Evolutionary conservation across 1,140 invertebrate species (phyloP), one percentile per base, ranked within the genome.

Genomic region (Cydia pomonella): DNA sequence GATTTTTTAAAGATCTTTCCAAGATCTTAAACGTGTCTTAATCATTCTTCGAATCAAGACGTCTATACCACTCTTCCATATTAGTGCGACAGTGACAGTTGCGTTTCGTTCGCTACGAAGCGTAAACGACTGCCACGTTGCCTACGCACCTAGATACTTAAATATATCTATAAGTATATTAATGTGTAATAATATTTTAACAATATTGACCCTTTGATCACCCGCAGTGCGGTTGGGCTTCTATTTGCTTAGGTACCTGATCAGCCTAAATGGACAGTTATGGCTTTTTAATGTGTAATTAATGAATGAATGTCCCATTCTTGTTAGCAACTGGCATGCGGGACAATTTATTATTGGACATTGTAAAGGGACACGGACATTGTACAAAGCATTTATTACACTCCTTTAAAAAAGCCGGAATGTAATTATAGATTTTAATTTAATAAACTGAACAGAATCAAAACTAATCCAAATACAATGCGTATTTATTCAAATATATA

Each of bases 271-370:
- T 33, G 64, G 64, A 33, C 27, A 38, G 64, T 69, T 69, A 69
- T 69, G 64, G 64, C 64, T 69, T 69, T 69, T 69, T 69, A 69
- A 69, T 69, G 25, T 18, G 27, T 33, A 18, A 29, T 69, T 59
- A 59, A 59, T 59, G 18, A 69, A 69, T 69, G n/a, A 33, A 18
- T 69, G 64, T 69, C 64, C 64, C 64, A 69, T 69, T 33, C 16
- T 9, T 38, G 13, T 69, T 18, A 33, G n/a, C 23, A 33, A 64
- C 27, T 33, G 63, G 13, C 18, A 33, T 29, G 27, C 27, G 64
- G 64, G 64, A 69, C 64, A 38, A 69, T 69, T 69, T 69, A 69
- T n/a, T 66, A 29, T 21, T 12, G 64, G 64, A 69, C 33, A 33
- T 38, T 9, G 64, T 59, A 59, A 59, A n/a, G 53, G 53, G 53